These are phyloP conservation scores for Euproctis similis DNA, from an alignment of 2,888 invertebrate genomes.

Conservation along the genomic window DNA sequence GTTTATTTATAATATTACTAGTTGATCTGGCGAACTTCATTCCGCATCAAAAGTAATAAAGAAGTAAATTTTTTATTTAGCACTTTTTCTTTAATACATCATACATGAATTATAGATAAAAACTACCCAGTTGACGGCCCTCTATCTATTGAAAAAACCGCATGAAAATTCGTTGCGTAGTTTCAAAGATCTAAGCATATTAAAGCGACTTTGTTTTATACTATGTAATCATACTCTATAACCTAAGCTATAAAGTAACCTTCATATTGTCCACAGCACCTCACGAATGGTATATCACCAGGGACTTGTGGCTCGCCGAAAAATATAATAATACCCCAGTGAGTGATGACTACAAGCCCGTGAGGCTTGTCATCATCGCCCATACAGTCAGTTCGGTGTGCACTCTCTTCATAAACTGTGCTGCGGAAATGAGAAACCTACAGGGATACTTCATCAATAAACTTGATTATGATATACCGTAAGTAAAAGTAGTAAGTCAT, in stretches of 20 bases:
- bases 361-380: conserved; percentile 49
- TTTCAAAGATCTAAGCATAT: no score
- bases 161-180: no score
- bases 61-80: no score
- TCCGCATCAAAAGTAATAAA: no score
- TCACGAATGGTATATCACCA: conserved; percentile 53
- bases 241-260: not conserved
- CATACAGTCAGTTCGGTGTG: conserved; percentile 52
- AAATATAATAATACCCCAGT: conserved; percentile 14
- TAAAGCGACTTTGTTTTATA: no score
- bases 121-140: no score
- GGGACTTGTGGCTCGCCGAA: conserved; percentile 52
- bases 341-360: conserved; percentile 31
- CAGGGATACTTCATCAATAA: conserved; percentile 33
- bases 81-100: no score
- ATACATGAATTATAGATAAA: no score
- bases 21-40: no score
- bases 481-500: not conserved
- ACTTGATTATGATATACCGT: conserved; percentile 3
- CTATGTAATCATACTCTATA: no score
- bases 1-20: no score
- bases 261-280: conserved; percentile 36
- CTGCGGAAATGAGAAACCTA: conserved; percentile 43
- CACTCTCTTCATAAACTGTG: conserved; percentile 38
- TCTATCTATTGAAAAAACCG: no score